These are phyloP conservation scores for Lasioglossum lativentre DNA, from an alignment of 2,888 invertebrate species.

Conservation along the genomic window DNA sequence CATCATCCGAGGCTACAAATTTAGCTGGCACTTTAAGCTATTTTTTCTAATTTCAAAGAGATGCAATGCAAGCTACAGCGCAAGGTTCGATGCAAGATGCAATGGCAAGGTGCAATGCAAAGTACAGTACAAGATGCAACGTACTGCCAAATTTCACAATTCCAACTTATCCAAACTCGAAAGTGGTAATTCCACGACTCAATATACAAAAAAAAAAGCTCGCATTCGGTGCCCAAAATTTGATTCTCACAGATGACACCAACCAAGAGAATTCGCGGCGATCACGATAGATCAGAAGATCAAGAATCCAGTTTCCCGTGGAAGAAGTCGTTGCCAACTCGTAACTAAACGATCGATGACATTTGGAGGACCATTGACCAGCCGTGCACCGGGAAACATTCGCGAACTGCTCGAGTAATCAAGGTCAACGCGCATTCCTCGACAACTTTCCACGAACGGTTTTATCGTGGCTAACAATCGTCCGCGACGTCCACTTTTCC, in stretches of 20 bases:
- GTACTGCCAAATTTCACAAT: too few species aligned
- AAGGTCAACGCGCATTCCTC: conserved; percentile 66
- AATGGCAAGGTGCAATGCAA: too few species aligned
- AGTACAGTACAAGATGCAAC: too few species aligned
- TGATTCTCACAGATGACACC: neutral
- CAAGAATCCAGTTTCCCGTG: neutral
- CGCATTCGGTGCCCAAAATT: neutral
- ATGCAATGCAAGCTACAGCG: too few species aligned
- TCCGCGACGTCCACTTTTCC: conserved; percentile 66
- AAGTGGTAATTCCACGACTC: too few species aligned
- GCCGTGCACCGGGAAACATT: neutral
- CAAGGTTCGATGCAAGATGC: too few species aligned
- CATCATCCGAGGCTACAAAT: too few species aligned
- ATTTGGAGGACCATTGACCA: conserved; percentile 26
- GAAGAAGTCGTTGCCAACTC: neutral
- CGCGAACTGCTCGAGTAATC: conserved; percentile 51
- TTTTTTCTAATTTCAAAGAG: too few species aligned
- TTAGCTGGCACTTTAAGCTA: too few species aligned
- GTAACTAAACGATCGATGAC: neutral
- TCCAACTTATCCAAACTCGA: too few species aligned
- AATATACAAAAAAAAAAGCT: too few species aligned
- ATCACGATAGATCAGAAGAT: neutral
- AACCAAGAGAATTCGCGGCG: neutral
- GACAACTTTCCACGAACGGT: conserved; percentile 66
- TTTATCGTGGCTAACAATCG: conserved; percentile 59